These are phyloP conservation scores for Phenganax stokvisi DNA, from an alignment of 92 coral and sea anemone species.

Conservation along the genomic window DNA sequence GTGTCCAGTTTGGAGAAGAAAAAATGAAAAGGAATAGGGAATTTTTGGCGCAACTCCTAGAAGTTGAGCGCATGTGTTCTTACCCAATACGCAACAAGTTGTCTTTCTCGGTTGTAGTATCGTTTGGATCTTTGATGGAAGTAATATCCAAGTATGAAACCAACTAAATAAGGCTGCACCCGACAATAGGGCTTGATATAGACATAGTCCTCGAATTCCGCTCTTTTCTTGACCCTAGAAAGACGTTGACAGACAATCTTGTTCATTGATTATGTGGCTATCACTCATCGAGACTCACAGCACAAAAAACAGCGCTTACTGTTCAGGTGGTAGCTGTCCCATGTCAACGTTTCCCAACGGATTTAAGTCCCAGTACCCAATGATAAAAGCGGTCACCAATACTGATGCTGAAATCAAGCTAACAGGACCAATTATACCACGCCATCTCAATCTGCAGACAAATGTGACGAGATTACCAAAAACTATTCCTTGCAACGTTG, in stretches of 20 bases:
- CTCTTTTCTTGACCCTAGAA: not conserved
- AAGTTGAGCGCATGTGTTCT: not conserved
- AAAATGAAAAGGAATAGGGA: not conserved
- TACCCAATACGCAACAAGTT: slow-evolving; percentile 17
- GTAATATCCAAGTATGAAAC: slow-evolving; percentile 67
- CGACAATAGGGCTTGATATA: slow-evolving; percentile 89
- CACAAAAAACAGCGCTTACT: not conserved
- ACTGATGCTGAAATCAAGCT: slow-evolving; percentile 51
- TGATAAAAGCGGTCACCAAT: slow-evolving; percentile 47
- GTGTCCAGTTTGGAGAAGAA: not conserved
- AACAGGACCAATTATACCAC: slow-evolving; percentile 48
- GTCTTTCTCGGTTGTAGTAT: not conserved
- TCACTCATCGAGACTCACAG: not conserved
- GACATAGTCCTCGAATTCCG: slow-evolving; percentile 5
- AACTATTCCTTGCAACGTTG: too few species aligned
- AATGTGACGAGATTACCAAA: not conserved
- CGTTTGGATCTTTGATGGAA: slow-evolving; percentile 25
- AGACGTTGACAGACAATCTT: not conserved
- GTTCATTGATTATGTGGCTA: too few species aligned
- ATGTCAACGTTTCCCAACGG: not conserved
- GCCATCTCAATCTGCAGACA: slow-evolving; percentile 47
- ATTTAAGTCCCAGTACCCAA: slow-evolving; percentile 46
- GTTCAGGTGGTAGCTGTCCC: not conserved
- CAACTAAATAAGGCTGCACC: slow-evolving; percentile 82
- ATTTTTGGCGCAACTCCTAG: not conserved